Percentiles rank a stretch among this genome's conserved stretches.
Conservation (phyloP, 2,113 vertebrate species). For the Perca flavescens region DNA sequence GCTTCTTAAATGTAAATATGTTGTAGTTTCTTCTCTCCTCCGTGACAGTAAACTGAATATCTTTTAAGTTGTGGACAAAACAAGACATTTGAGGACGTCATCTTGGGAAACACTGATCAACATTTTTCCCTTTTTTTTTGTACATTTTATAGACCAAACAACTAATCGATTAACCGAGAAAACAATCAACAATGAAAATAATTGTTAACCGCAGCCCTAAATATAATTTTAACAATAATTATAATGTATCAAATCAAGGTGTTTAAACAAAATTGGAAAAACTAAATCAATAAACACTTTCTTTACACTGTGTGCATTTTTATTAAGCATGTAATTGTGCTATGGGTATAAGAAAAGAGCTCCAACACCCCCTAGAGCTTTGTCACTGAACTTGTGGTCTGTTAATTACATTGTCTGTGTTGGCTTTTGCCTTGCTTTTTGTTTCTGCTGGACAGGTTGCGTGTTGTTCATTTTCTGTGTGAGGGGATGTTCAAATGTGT, state of each 20-base stretch:
- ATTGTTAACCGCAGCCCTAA: too few relatives aligned
- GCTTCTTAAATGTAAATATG: too few relatives aligned
- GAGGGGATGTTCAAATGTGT: neutral
- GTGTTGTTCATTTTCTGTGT: neutral
- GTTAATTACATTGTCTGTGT: neutral
- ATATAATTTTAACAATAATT: neutral
- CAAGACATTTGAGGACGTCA: too few relatives aligned
- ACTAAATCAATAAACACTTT: constrained; percentile 6
- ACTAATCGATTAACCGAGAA: too few relatives aligned
- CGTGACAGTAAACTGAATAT: too few relatives aligned
- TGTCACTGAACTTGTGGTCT: neutral
- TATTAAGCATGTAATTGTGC: neutral
- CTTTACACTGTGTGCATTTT: neutral
- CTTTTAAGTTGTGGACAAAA: too few relatives aligned
- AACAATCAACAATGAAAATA: too few relatives aligned
- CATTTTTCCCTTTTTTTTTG: too few relatives aligned
- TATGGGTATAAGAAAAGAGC: neutral
- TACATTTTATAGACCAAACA: too few relatives aligned
- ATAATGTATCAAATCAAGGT: neutral
- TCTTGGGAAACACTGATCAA: too few relatives aligned
- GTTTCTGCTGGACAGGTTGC: neutral
- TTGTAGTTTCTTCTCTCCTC: too few relatives aligned
- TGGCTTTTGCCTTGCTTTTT: neutral
- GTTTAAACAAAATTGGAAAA: neutral
- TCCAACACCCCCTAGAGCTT: neutral